Base-by-base conservation (phyloP, 2,888 invertebrate genomes). In the Rosalia funebris region DNA sequence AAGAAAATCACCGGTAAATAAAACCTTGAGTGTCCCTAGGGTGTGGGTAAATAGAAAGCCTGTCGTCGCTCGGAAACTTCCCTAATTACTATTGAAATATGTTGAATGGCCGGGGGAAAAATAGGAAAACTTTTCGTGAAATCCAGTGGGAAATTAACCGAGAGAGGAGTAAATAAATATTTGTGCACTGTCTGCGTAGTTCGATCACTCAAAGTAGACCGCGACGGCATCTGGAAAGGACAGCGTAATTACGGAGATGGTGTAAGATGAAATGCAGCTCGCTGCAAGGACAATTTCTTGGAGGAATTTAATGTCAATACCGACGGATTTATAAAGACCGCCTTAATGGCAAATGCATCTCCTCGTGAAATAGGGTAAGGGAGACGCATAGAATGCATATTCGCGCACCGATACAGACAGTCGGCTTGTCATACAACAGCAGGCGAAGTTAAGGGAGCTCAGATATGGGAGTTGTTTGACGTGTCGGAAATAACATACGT, bases 301-400 rank as follows among this genome's bases (percentile, higher is more conserved):
- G 37, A 14, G 32, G 34, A 17, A 48, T 48, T 48, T 37, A 48
- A 48, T 31, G 39, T 15, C 31, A 41, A 15, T 16, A 39, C 25
- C 12, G 11, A 25, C 7, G 15, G 46, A 31, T 19, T 16, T 31
- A 39, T 47, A 47, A 15, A 32, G 46, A 25, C 4, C 12, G 34
- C 5, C 19, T 37, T 48, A 50, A 50, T 50, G 50, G 50, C n/a
- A 50, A 50, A 5, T 50, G 25, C 25, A 39, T 31, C 14, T 39
- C n/a, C 25, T 31, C 41, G 41, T 37, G 11, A 50, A 14, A 25
- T 20, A 25, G 3, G 7, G 4, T 3, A 3, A 7, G 25, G 3
- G 25, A 25, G 25, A 25, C 7, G 25, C 25, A 25, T 25, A 25
- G 25, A 25, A 25, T 7, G 25, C 25, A 5, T 25, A 7, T 25